Base-by-base conservation (phyloP, 1,140 invertebrate species). In the Panulirus ornatus region DNA sequence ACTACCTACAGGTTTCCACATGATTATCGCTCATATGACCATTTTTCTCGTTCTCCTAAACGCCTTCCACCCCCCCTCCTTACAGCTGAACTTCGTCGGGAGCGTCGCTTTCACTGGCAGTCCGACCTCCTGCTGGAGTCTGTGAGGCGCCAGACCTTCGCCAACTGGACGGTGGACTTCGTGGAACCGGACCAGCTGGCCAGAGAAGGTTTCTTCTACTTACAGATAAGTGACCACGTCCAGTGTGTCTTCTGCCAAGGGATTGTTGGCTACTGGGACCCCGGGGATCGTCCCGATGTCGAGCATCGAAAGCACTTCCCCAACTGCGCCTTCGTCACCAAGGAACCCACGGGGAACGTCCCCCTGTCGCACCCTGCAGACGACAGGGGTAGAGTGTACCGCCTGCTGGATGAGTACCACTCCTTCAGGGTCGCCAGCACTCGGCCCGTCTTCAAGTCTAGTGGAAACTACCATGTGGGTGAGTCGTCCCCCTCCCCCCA, bases 101-200 rank as follows among this genome's bases (percentile, higher is more conserved):
- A 89, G 78, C 78, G 87, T n/a, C 87, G 87, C 30, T 89, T 89
- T 66, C 79, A 82, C 87, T 54, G 22, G 0, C 34, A 36, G 11
- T 6, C 42, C 34, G 75, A 40, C 19, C 34, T 89, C 22, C 30
- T 73, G 44, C 30, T 71, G 54, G 87, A 89, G 78, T 73, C 40
- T 0, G 87, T 89, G 58, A 54, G 87, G 63, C 78, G 78, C 19
- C 78, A 54, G 3, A 89, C 87, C 6, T 89, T 82, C 63, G 70
- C 66, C n/a, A 83, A 51, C 66, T 89, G 87, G 87, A 30, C 78
- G 30, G 27, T 82, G 34, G 42, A 38, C 42, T 82, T 40, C 79
- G 27, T 83, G 22, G 79, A 82, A 34, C 63, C 78, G 11, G 79
- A 75, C 16, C 75, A 82, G 44, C 47, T 89, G 79, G 78, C 87